phyloP scores from a whole-genome alignment of 1,140 invertebrate genomes.

The Ostrea denselamellosa region DNA sequence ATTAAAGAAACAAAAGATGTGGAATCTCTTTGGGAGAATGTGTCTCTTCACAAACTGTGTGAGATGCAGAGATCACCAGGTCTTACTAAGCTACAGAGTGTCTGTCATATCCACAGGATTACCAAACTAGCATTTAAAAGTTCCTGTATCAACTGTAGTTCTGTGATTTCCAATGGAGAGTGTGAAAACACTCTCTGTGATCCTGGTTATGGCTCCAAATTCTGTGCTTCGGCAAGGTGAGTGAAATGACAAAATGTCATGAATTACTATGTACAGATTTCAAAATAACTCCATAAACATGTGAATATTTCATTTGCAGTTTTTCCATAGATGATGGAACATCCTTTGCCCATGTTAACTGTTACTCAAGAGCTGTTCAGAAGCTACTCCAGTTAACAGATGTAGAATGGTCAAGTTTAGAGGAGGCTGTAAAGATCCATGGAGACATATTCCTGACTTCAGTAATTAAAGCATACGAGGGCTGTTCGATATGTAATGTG shows the following conservation, averaged over 20 bases:
- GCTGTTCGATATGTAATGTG: no score
- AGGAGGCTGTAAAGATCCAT: conserved; percentile 5
- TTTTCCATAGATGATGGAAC: conserved; percentile 48
- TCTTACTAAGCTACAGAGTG: not conserved
- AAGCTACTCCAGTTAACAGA: conserved; percentile 39
- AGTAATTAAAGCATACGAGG: not conserved
- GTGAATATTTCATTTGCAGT: conserved; percentile 19
- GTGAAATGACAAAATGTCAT: not conserved
- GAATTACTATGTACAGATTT: not conserved
- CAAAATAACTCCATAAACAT: not conserved
- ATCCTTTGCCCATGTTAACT: conserved; percentile 26
- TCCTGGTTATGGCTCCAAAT: conserved; percentile 15
- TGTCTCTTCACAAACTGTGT: not conserved
- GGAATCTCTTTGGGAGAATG: not conserved
- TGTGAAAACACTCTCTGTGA: not conserved
- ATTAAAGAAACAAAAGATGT: not conserved
- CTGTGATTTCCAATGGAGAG: not conserved
- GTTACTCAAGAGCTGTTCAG: conserved; percentile 17
- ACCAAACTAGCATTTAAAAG: conserved; percentile 2
- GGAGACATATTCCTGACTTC: conserved; percentile 43
- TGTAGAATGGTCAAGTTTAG: conserved; percentile 37
- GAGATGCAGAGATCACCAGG: not conserved
- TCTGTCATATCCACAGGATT: conserved; percentile 14
- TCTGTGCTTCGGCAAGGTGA: not conserved
- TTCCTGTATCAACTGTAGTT: not conserved